These are phyloP conservation scores for Dicentrarchus labrax DNA, from an alignment of 2,113 vertebrate genomes.

Conservation along the genomic window DNA sequence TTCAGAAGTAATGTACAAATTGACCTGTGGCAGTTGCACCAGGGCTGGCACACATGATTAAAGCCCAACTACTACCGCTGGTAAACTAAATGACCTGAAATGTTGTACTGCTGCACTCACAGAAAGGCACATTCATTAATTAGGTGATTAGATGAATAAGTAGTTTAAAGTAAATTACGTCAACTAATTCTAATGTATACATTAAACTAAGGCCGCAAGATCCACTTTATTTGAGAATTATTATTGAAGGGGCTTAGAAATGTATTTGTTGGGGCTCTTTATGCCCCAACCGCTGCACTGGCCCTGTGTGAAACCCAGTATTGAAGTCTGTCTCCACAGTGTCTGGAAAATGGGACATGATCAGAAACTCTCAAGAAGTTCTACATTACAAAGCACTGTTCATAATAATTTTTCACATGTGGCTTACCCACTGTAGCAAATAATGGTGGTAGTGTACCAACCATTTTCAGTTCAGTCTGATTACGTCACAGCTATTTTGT, in stretches of 20 bases:
- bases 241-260: too few species aligned
- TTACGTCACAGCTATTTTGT: constrained; percentile 9
- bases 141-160: background rate
- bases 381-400: background rate
- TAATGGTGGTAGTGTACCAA: background rate
- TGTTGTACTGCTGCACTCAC: background rate
- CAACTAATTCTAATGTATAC: background rate
- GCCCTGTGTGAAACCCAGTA: too few species aligned
- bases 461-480: background rate
- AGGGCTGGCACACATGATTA: background rate
- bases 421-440: background rate
- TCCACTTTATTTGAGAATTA: background rate
- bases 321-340: too few species aligned
- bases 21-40: background rate
- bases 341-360: background rate
- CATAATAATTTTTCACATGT: background rate
- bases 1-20: background rate
- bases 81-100: background rate
- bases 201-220: background rate
- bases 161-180: background rate
- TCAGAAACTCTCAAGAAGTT: background rate
- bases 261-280: background rate
- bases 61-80: background rate
- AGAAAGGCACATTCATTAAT: background rate
- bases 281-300: background rate